phyloP scores from a whole-genome alignment of 2,888 invertebrate genomes.

The Tinea semifulvella region DNA sequence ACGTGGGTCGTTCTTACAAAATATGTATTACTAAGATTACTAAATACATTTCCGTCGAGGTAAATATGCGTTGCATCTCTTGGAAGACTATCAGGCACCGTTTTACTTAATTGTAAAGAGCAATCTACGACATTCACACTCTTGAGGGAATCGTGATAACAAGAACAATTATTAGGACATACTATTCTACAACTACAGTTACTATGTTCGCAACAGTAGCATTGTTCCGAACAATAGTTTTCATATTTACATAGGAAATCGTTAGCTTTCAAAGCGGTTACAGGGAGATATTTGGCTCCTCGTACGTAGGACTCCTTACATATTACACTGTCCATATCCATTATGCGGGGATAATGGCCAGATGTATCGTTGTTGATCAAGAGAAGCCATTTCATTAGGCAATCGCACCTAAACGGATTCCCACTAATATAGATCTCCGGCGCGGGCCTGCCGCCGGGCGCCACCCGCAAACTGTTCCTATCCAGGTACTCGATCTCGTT shows the following conservation, averaged over 20 bases:
- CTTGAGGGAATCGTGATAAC: constrained; percentile 94
- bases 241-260: constrained; percentile 93
- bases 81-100: constrained; percentile 82
- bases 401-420: constrained; percentile 94
- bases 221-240: constrained; percentile 88
- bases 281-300: constrained; percentile 80
- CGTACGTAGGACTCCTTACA: constrained; percentile 87
- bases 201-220: constrained; percentile 95
- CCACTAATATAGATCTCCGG: constrained; percentile 92
- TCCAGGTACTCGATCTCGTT: constrained; percentile 86
- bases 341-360: constrained; percentile 84
- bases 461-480: constrained; percentile 79
- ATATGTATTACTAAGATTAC: constrained; percentile 70
- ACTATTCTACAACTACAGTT: constrained; percentile 95
- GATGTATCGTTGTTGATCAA: constrained; percentile 85
- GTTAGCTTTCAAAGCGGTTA: constrained; percentile 77
- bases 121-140: constrained; percentile 92
- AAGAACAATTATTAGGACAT: constrained; percentile 91
- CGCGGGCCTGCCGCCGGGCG: constrained; percentile 72
- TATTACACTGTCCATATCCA: constrained; percentile 88
- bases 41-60: constrained; percentile 89
- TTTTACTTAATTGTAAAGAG: constrained; percentile 75
- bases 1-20: constrained; percentile 49
- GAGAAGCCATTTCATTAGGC: constrained; percentile 95
- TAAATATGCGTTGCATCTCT: constrained; percentile 93